phyloP scores from a whole-genome alignment of 2,888 invertebrate genomes.

The Rhagonycha lutea region DNA sequence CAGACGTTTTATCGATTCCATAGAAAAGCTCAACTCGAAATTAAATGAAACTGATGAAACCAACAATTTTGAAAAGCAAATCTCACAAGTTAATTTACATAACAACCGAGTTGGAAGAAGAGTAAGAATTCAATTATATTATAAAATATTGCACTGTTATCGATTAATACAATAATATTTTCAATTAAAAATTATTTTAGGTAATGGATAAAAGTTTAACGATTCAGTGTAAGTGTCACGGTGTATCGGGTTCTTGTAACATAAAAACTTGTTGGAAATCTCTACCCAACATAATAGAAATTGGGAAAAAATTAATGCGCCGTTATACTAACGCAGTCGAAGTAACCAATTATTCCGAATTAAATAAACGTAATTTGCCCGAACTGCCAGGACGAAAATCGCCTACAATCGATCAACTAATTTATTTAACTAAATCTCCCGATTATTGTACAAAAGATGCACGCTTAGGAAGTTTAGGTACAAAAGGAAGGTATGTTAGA shows the following conservation, averaged over 20 bases:
- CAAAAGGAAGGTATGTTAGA: conserved; percentile 68
- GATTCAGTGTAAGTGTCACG: conserved; percentile 81
- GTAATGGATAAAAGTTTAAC: conserved; percentile 64
- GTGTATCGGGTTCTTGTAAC: conserved; percentile 82
- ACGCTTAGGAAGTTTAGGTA: conserved; percentile 75
- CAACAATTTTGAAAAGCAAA: conserved; percentile 43
- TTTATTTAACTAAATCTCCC: conserved; percentile 79
- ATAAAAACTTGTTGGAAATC: conserved; percentile 83
- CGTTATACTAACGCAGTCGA: conserved; percentile 63
- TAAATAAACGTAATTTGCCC: conserved; percentile 40
- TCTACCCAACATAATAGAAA: conserved; percentile 62
- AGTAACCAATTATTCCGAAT: conserved; percentile 39
- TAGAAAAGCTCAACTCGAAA: conserved; percentile 55
- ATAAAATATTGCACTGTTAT: too few relatives aligned
- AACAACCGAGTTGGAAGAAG: conserved; percentile 78
- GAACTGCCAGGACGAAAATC: conserved; percentile 47
- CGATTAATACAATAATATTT: too few relatives aligned
- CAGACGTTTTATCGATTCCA: conserved; percentile 71
- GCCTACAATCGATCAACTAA: conserved; percentile 63
- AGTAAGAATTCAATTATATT: conserved; percentile 57
- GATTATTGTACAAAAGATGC: conserved; percentile 80
- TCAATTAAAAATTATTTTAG: conserved; percentile 51
- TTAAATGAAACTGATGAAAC: neutral
- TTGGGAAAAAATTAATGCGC: conserved; percentile 62
- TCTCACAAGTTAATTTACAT: conserved; percentile 77